A percentile compares a stretch with the other conserved stretches of the same genome.
phyloP scores from a whole-genome alignment of 64 coral and sea anemone species.

The Pocillopora damicornis region DNA sequence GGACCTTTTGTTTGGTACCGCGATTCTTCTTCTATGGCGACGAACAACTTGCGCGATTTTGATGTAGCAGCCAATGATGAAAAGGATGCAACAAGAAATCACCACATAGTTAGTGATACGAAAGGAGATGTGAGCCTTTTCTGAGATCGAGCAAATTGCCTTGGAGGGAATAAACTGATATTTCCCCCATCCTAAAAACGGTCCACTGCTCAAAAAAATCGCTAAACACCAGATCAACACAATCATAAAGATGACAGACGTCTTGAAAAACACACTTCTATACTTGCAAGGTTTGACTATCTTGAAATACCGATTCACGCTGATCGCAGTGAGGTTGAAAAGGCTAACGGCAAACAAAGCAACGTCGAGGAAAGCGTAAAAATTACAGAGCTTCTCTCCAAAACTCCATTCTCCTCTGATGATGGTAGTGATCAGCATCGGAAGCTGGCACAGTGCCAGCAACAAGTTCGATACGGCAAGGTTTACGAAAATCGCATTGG shows the following conservation, averaged over 20 bases:
- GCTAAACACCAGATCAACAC: conserved; percentile 7
- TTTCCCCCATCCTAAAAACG: conserved; percentile 23
- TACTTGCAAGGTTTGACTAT: conserved; percentile 31
- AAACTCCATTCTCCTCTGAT: conserved; percentile 7
- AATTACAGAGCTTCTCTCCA: background rate
- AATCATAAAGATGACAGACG: background rate
- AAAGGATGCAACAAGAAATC: conserved; percentile 2
- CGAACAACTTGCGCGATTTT: background rate
- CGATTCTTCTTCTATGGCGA: background rate
- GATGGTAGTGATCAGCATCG: background rate
- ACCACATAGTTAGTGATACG: background rate
- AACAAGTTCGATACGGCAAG: conserved; percentile 21
- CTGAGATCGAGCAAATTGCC: conserved; percentile 10
- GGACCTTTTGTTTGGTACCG: background rate
- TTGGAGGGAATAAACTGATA: conserved; percentile 16
- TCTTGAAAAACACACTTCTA: background rate
- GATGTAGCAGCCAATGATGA: conserved; percentile 12
- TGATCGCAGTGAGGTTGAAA: conserved; percentile 21
- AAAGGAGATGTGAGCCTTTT: background rate
- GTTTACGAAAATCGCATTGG: conserved; percentile 35
- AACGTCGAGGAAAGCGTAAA: conserved; percentile 31
- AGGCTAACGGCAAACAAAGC: background rate
- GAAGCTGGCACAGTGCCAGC: background rate
- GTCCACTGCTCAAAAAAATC: background rate
- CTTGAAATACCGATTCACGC: conserved; percentile 21